phyloP scores from a whole-genome alignment of 2,888 invertebrate species.

The Melanostoma mellinum region DNA sequence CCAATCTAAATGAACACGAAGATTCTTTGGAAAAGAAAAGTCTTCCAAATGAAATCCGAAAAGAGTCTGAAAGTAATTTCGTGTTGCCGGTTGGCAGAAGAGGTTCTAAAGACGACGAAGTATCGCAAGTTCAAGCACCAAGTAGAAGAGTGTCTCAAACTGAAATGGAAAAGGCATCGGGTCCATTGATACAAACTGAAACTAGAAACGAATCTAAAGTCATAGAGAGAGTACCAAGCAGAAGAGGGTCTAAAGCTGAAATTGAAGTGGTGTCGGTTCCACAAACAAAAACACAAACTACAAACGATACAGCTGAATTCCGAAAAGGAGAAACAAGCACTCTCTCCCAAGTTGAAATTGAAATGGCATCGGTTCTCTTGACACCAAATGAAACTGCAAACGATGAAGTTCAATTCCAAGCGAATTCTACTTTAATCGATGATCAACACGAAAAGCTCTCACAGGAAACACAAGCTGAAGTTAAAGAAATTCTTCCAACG shows the following conservation, averaged over 20 bases:
- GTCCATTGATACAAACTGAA: background rate
- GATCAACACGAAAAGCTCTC: too few relatives aligned
- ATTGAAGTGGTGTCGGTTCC: too few relatives aligned
- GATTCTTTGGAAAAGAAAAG: background rate
- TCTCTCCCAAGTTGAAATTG: too few relatives aligned
- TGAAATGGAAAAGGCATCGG: background rate
- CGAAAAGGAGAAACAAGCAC: too few relatives aligned
- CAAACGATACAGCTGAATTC: too few relatives aligned
- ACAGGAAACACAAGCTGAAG: background rate
- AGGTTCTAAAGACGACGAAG: background rate
- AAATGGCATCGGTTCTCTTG: too few relatives aligned
- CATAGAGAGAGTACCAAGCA: background rate
- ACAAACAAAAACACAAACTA: too few relatives aligned
- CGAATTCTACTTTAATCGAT: too few relatives aligned
- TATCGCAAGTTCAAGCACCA: background rate
- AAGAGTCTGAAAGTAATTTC: background rate
- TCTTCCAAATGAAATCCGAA: slow-evolving; percentile 2
- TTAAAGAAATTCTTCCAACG: too few relatives aligned
- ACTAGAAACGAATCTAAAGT: background rate
- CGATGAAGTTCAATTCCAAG: too few relatives aligned
- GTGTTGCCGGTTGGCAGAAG: background rate
- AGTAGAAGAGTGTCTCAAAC: slow-evolving; percentile 10
- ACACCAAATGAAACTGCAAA: too few relatives aligned
- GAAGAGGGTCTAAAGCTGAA: background rate
- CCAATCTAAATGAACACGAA: background rate